Conservation (phyloP, 1,140 invertebrate genomes). For the Aphis craccivora region DNA sequence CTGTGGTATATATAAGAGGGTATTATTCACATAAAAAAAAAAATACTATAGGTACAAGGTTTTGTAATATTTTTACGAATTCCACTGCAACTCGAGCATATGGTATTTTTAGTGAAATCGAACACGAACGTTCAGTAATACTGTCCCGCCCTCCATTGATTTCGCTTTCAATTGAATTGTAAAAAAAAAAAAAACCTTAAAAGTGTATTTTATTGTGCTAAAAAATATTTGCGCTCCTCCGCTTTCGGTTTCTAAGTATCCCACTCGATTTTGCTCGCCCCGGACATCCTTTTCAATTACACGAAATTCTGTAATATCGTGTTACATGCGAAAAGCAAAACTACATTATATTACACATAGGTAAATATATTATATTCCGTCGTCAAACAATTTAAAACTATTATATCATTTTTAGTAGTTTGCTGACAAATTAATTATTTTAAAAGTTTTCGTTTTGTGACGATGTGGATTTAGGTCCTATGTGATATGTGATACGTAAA, state of each 20-base stretch:
- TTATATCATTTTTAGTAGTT: not conserved
- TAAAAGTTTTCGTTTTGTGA: not conserved
- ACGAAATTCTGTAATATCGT: not conserved
- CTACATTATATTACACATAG: not conserved
- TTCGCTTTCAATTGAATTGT: constrained; percentile 26
- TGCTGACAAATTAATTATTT: not conserved
- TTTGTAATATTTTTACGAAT: not conserved
- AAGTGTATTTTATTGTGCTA: constrained; percentile 11
- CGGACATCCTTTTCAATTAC: constrained; percentile 30
- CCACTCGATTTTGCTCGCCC: not conserved
- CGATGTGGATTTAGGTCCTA: not conserved
- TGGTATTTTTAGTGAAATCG: constrained; percentile 39
- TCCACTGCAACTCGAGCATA: not conserved
- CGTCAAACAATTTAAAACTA: not conserved
- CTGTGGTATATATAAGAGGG: not conserved
- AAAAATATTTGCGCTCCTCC: not conserved
- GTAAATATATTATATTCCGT: not conserved
- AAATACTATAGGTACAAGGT: not conserved
- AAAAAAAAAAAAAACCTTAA: constrained; percentile 10
- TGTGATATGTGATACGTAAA: no score
- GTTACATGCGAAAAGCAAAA: not conserved
- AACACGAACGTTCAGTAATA: not conserved
- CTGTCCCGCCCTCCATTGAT: constrained; percentile 24
- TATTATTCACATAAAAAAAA: constrained; percentile 4
- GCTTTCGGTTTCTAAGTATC: constrained; percentile 22